Evolutionary conservation across 2,113 vertebrate genomes (phyloP).

Genomic region (Rhinoptilus africanus): DNA sequence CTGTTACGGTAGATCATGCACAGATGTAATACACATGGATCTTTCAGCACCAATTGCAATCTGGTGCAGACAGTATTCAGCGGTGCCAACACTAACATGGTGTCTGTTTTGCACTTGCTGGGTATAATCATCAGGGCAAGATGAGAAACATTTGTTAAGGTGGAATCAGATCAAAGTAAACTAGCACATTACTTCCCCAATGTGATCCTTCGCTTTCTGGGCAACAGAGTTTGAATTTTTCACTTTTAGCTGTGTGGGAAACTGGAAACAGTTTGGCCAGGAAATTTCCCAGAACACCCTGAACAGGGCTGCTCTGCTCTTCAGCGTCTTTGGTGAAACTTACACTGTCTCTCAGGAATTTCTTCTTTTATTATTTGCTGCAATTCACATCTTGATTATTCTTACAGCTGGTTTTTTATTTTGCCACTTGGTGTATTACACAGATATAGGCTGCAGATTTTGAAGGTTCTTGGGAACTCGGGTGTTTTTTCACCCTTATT

Average conservation of each 20-base stretch:
- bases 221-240: not conserved
- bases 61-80: not conserved
- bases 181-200: not conserved
- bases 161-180: conserved; percentile 6
- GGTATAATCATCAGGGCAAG: not conserved
- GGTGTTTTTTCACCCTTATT: not conserved
- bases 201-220: not conserved
- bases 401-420: not conserved
- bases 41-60: not conserved
- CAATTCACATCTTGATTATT: not conserved
- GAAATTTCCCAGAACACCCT: not conserved
- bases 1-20: not conserved
- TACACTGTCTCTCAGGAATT: not conserved
- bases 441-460: not conserved
- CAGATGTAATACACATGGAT: not conserved
- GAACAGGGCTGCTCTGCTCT: not conserved
- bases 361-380: not conserved
- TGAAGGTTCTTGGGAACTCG: not conserved
- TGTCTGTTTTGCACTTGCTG: not conserved
- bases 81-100: not conserved
- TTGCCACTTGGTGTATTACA: not conserved
- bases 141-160: not conserved
- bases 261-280: not conserved
- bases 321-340: not conserved
- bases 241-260: not conserved